Percentiles rank a stretch among this genome's conserved stretches.
These are phyloP conservation scores for Eptesicus fuscus DNA, from an alignment of 2,113 vertebrate genomes.

Conservation along the genomic window DNA sequence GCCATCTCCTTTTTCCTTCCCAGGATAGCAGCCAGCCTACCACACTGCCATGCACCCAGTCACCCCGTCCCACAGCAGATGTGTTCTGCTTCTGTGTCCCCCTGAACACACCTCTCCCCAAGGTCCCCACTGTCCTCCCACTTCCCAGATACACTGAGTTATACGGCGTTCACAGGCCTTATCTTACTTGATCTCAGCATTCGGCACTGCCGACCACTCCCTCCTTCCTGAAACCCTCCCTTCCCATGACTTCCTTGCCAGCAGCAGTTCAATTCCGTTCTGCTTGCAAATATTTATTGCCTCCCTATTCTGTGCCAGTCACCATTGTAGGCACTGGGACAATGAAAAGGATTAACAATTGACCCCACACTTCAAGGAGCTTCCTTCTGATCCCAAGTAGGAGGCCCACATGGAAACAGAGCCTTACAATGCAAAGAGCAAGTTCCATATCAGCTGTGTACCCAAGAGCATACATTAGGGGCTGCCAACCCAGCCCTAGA, in stretches of 20 bases:
- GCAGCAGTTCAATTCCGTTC: neutral
- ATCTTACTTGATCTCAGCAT: neutral
- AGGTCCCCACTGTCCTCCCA: neutral
- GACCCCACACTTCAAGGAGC: neutral
- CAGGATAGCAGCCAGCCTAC: neutral
- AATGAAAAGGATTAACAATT: neutral
- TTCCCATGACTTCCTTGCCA: conserved; percentile 10
- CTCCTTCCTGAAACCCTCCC: neutral
- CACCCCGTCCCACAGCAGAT: neutral
- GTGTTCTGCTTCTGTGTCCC: neutral
- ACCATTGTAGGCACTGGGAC: neutral
- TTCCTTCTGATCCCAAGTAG: neutral
- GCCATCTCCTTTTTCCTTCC: neutral
- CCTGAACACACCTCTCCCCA: neutral
- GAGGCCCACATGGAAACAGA: neutral
- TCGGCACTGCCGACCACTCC: neutral
- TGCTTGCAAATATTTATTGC: conserved; percentile 6
- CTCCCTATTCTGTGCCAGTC: neutral
- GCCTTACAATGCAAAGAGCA: neutral
- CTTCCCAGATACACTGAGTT: neutral
- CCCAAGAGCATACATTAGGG: neutral
- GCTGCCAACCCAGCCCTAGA: neutral
- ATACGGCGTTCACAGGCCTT: neutral
- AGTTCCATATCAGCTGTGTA: neutral
- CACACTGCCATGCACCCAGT: neutral